Evolutionary conservation across 2,888 invertebrate species (phyloP), one percentile per base, ranked within the genome.

Genomic region (Cecidostiba fungosa): DNA sequence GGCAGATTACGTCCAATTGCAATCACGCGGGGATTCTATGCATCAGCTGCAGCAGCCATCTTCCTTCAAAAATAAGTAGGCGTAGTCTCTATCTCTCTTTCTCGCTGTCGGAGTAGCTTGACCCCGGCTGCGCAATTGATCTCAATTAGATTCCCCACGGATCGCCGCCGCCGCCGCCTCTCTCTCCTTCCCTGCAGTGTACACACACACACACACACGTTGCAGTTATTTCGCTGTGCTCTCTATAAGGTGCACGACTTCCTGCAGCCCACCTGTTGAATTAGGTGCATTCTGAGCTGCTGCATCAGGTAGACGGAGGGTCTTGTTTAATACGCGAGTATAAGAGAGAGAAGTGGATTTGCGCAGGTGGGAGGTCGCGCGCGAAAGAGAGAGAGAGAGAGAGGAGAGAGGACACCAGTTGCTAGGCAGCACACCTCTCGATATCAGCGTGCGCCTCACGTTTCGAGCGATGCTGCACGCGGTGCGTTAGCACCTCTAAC

Each of bases 121-220:
- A 93, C 93, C 92, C 92, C 92, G 92, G 91, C 91, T 91, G 90
- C 91, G 92, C 92, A 93, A 93, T 93, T 93, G 93, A 93, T 90
- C 90, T 90, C 91, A 91, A 91, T 91, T 91, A 91, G 89, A 90
- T 89, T 88, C 89, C 85, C 85, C 80, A 59, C 54, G 54, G 54
- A 59, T 86, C 82, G 73, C 76, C 80, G 85, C 77, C 77, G 82
- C 81, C n/a, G 73, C 85, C 59, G 23, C 26, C 16, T 12, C 12
- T 10, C 62, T 43, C 62, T n/a, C 82, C 26, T 66, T 47, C 73
- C 59, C 47, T 16, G n/a, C 43, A n/a, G n/a, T 59, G n/a, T 2
- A 4, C 54, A 54, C 19, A 47, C 12, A 16, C 16, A 47, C 16
- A 47, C 4, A 16, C 16, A 47, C 47, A 12, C 2, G 16, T 16